These are phyloP conservation scores for Netelia melanura DNA, from an alignment of 2,888 invertebrate species.

Conservation along the genomic window DNA sequence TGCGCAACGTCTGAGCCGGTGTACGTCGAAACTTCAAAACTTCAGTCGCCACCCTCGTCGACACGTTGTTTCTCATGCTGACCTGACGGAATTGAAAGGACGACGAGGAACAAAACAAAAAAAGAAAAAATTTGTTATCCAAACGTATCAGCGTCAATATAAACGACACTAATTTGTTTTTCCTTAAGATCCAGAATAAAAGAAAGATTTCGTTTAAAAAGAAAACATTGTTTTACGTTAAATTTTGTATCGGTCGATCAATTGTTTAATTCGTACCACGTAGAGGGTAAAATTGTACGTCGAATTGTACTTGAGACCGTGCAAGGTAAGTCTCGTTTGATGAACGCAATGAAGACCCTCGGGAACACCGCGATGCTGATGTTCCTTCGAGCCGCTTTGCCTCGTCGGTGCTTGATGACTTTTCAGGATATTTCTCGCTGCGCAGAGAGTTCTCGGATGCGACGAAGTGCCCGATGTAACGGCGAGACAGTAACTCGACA, in stretches of 20 bases:
- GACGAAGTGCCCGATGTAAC: constrained; percentile 81
- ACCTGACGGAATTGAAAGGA: constrained; percentile 73
- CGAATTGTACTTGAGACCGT: constrained; percentile 82
- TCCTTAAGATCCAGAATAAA: neutral
- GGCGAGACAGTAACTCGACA: constrained; percentile 82
- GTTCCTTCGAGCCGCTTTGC: constrained; percentile 71
- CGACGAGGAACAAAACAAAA: neutral
- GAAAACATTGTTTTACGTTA: constrained; percentile 27
- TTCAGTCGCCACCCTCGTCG: constrained; percentile 80
- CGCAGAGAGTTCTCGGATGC: constrained; percentile 83
- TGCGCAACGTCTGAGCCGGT: constrained; percentile 79
- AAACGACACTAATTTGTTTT: neutral
- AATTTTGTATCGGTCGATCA: neutral
- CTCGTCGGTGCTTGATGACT: constrained; percentile 72
- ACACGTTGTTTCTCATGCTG: constrained; percentile 81
- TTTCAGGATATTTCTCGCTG: constrained; percentile 80
- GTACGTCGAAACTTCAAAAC: constrained; percentile 79
- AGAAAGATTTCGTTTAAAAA: constrained; percentile 5
- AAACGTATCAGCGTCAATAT: too few species aligned
- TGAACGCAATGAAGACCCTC: constrained; percentile 83
- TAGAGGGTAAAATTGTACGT: constrained; percentile 84
- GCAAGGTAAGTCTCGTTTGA: constrained; percentile 81
- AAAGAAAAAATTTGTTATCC: neutral
- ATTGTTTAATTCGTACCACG: constrained; percentile 74
- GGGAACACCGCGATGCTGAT: constrained; percentile 77